A percentile compares a stretch with the other conserved stretches of the same genome.
These are phyloP conservation scores for Telmatochromis sp. DNA, from an alignment of 2,113 vertebrate species.

Conservation along the genomic window DNA sequence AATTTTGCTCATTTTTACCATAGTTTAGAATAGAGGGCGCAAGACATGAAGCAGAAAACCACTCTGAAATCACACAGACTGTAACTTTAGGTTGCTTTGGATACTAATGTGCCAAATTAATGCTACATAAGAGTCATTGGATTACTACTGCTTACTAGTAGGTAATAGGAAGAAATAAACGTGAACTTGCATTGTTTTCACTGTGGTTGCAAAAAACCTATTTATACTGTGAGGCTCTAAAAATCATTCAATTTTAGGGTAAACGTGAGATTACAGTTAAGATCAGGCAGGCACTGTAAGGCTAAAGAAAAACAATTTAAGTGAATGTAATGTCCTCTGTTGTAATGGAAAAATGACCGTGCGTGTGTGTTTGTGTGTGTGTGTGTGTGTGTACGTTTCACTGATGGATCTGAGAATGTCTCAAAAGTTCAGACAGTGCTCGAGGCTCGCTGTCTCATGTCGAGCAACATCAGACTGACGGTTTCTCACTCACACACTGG, in stretches of 20 bases:
- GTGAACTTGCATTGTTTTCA: neutral
- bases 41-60: neutral
- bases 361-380: neutral
- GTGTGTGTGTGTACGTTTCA: neutral
- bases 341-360: neutral
- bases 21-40: neutral
- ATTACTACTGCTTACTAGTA: neutral
- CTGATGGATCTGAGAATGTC: slow-evolving; percentile 18
- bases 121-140: neutral
- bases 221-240: neutral
- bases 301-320: neutral
- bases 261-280: neutral
- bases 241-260: neutral
- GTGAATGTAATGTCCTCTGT: neutral
- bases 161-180: neutral
- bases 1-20: neutral
- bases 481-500: slow-evolving; percentile 11
- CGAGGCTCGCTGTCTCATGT: slow-evolving; percentile 28
- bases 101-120: neutral
- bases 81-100: neutral
- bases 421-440: slow-evolving; percentile 51
- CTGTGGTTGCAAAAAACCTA: neutral
- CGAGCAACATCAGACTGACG: slow-evolving; percentile 22
- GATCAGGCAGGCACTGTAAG: neutral
- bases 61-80: neutral